Base-by-base conservation (phyloP, 2,888 invertebrate species). In the Hirtodrosophila histrioides region DNA sequence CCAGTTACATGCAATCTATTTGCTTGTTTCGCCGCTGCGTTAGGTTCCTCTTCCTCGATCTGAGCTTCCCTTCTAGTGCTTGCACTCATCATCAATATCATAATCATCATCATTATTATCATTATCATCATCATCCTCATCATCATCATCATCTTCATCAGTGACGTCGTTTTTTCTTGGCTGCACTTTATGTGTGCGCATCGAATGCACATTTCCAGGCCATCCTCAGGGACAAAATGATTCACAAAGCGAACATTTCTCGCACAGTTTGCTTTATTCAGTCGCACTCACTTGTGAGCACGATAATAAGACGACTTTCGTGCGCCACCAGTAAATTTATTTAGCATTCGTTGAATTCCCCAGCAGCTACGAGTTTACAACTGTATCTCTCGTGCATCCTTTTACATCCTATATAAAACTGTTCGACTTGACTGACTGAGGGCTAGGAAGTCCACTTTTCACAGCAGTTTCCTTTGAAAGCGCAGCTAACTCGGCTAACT, bases 201-300 rank as follows among this genome's bases (percentile, higher is more conserved):
- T 62, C 44, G 71, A 56, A 48, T 70, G 75, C 57, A 66, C 64
- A 69, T 57, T 75, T 75, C 23, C 61, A 62, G 46, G 35, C 45
- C 56, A 76, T 55, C 75, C 54, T 33, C 63, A 67, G 69, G 48
- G 80, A 83, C 69, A 57, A 64, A 68, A 58, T 71, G 57, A 51
- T 69, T 67, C 72, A 86, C 87, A 82, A 84, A 86, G 81, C 72
- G 69, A 70, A 39, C 66, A 65, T 86, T 82, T 82, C 68, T 75
- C 75, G 78, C 82, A 84, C 72, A 84, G 72, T 80, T 86, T 84
- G 49, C 61, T 50, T 56, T 58, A 60, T 66, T 17, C 64, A 51
- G 64, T 63, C 37, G 54, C 56, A 45, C 58, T 48, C 51, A 44
- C 39, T 51, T 71, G 61, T 58, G 70, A 44, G 69, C 37, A 62